phyloP scores from a whole-genome alignment of 2,797 vertebrate species.

The Galaxias olidus region DNA sequence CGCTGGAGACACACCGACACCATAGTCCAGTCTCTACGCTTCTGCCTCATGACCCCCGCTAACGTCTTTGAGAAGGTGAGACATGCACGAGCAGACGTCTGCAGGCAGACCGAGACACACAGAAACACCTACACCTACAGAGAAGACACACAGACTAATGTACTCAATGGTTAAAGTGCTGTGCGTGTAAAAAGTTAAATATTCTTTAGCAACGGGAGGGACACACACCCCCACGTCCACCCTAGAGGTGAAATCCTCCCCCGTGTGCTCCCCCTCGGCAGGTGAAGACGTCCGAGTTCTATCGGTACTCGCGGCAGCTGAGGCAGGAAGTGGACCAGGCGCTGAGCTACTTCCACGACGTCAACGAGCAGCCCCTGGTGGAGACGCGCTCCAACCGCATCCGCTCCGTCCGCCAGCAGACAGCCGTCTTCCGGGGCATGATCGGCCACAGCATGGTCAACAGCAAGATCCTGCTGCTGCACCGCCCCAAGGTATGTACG shows the following conservation, averaged over 20 bases:
- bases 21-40: conserved; percentile 97
- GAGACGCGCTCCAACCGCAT: conserved; percentile 94
- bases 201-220: not conserved
- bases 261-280: conserved; percentile 64
- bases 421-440: conserved; percentile 97
- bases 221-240: not conserved
- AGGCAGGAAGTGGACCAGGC: conserved; percentile 95
- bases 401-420: conserved; percentile 94
- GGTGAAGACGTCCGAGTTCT: conserved; percentile 99
- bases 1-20: conserved; percentile 98
- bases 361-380: conserved; percentile 94
- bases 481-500: conserved; percentile 84
- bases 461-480: conserved; percentile 97
- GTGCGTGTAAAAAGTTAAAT: not conserved
- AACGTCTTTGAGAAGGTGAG: conserved; percentile 98
- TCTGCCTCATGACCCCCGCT: conserved; percentile 98
- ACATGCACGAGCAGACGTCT: conserved; percentile 12
- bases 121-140: not conserved
- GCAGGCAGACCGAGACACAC: not conserved
- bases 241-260: conserved; percentile 29
- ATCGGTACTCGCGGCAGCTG: conserved; percentile 95
- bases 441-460: conserved; percentile 99
- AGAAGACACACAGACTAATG: not conserved
- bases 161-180: not conserved
- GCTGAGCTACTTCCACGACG: conserved; percentile 93